Evolutionary conservation across 2,113 vertebrate species (phyloP).

Genomic region (Antechinus flavipes): DNA sequence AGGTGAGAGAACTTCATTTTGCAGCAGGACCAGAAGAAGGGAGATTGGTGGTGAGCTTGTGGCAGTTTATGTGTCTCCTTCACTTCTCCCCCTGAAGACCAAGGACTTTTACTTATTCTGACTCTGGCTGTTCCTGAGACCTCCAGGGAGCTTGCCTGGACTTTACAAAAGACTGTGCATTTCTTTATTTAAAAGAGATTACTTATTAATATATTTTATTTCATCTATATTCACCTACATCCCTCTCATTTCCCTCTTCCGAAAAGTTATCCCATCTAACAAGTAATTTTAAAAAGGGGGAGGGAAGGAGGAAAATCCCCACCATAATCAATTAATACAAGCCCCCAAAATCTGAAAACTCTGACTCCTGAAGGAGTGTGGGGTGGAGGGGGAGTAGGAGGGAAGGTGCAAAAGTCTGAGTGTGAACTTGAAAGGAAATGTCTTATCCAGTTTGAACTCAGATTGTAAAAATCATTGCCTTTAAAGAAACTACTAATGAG

Average conservation of each 20-base stretch:
- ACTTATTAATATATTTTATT: background rate
- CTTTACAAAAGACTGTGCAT: background rate
- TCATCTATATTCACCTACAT: background rate
- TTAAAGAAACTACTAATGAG: background rate
- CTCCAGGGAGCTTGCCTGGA: no score
- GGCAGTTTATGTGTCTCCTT: no score
- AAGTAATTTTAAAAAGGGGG: background rate
- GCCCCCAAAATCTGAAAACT: background rate
- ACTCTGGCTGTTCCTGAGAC: no score
- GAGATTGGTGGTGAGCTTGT: no score
- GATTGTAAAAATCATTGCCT: background rate
- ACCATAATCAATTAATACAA: background rate
- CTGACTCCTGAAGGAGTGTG: background rate
- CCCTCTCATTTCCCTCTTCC: background rate
- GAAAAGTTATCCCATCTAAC: background rate
- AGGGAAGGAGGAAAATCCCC: background rate
- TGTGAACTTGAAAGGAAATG: background rate
- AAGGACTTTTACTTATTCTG: no score
- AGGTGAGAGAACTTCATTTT: no score
- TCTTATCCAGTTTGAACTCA: background rate
- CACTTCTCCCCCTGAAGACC: no score
- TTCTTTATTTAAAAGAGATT: background rate
- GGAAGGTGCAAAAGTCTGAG: background rate
- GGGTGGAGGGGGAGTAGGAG: background rate
- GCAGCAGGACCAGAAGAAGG: no score